Evolutionary conservation across 1,140 invertebrate species (phyloP).

Genomic region (Mamestra configurata): DNA sequence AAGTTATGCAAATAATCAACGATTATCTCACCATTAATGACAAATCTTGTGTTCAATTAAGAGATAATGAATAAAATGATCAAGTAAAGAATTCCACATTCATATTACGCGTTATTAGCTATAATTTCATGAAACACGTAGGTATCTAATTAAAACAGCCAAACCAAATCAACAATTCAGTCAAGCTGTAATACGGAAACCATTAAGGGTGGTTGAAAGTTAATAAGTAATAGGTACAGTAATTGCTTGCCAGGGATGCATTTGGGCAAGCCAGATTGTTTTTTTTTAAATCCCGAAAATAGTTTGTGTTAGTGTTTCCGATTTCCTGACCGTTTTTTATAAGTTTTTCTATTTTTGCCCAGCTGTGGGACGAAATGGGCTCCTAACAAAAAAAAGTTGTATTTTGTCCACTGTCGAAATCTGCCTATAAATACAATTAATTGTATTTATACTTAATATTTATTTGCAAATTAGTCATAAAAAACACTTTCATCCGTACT

Average conservation of each 20-base stretch:
- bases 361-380: no score
- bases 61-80: not conserved
- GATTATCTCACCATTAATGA: no score
- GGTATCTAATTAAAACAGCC: slow-evolving; percentile 58
- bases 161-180: slow-evolving; percentile 67
- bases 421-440: no score
- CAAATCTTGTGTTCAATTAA: no score
- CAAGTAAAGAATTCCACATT: not conserved
- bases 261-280: slow-evolving; percentile 46
- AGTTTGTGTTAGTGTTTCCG: not conserved
- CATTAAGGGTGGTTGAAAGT: slow-evolving; percentile 79
- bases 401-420: no score
- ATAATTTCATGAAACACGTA: not conserved
- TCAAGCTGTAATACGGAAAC: slow-evolving; percentile 75
- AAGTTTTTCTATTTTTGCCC: no score
- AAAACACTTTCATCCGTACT: no score
- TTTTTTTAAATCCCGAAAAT: not conserved
- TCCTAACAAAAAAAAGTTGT: no score
- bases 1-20: no score
- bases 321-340: no score
- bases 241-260: slow-evolving; percentile 75
- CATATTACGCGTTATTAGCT: not conserved
- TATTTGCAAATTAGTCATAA: no score
- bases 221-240: slow-evolving; percentile 81
- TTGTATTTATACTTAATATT: no score